Percentiles rank a stretch among this genome's conserved stretches.
phyloP scores from a whole-genome alignment of 1,140 invertebrate genomes.

The Vollenhovia emeryi region DNA sequence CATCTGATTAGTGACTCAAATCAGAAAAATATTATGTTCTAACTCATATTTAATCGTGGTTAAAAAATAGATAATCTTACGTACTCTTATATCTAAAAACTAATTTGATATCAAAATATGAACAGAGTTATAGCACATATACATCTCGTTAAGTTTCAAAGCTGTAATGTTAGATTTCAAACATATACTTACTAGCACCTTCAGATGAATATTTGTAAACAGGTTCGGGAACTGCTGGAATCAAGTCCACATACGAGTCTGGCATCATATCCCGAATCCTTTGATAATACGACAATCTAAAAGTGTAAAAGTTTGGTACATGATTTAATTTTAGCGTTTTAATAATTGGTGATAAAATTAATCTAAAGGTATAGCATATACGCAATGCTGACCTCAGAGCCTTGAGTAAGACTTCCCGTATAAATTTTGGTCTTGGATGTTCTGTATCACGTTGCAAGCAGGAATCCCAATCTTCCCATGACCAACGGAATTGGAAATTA shows the following conservation, averaged over 20 bases:
- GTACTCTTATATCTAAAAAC: background rate
- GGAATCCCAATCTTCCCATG: conserved; percentile 98
- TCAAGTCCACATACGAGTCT: conserved; percentile 92
- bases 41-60: background rate
- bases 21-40: background rate
- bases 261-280: conserved; percentile 97
- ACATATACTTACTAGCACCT: conserved; percentile 89
- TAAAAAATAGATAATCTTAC: background rate
- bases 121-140: background rate
- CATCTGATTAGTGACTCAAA: background rate
- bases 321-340: conserved; percentile 22
- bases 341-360: background rate
- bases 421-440: conserved; percentile 98
- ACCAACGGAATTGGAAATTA: conserved; percentile 99
- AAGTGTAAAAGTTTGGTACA: conserved; percentile 69
- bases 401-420: conserved; percentile 96
- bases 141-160: conserved; percentile 3
- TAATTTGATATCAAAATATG: background rate
- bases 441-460: conserved; percentile 94
- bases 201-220: conserved; percentile 94
- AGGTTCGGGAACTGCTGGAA: conserved; percentile 92
- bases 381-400: conserved; percentile 90
- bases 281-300: conserved; percentile 97
- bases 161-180: background rate
- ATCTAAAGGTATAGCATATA: conserved; percentile 21